Evolutionary conservation across 2,113 vertebrate species (phyloP), one percentile per base, ranked within the genome.

Genomic region (Percopsis transmontana): DNA sequence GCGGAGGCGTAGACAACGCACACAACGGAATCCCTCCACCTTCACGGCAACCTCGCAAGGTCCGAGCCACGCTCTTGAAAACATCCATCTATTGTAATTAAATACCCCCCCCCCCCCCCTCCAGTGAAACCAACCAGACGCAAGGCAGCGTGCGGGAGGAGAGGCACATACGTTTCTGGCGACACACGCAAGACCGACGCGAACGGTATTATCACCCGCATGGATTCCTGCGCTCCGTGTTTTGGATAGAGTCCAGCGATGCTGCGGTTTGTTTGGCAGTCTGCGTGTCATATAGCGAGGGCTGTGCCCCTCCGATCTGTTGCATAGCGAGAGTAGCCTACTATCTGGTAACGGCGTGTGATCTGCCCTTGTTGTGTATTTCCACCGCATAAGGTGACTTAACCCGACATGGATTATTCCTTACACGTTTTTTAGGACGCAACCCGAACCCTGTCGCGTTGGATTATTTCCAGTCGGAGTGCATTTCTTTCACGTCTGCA

Each of bases 201-300:
- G 66, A 65, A 9, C 42, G 4, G 55, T 3, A 0, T 33, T 2
- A 42, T 10, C 66, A 56, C 41, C 66, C 15, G 41, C 13, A 14
- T 13, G 41, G 69, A 56, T 66, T 27, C 50, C 61, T 10, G 33
- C 21, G 58, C 24, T 24, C 18, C 62, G 1, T 41, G 74, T 58
- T 42, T n/a, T 81, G 84, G 76, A 74, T 19, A 44, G 74, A 61
- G 40, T 80, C 76, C 75, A 75, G 76, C 70, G 85, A 85, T 83
- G 82, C 79, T 78, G 84, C 79, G 66, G 76, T 68, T 63, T 9
- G 66, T 78, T 60, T 58, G 66, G 71, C 66, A 76, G 55, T 79
- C 74, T 71, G 76, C 72, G 81, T 73, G 74, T 74, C 48, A 67
- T 41, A 64, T 72, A 71, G 59, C 59, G 24, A 40, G 44, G 48